phyloP scores from a whole-genome alignment of 2,888 invertebrate genomes.

The Erebia aethiops region DNA sequence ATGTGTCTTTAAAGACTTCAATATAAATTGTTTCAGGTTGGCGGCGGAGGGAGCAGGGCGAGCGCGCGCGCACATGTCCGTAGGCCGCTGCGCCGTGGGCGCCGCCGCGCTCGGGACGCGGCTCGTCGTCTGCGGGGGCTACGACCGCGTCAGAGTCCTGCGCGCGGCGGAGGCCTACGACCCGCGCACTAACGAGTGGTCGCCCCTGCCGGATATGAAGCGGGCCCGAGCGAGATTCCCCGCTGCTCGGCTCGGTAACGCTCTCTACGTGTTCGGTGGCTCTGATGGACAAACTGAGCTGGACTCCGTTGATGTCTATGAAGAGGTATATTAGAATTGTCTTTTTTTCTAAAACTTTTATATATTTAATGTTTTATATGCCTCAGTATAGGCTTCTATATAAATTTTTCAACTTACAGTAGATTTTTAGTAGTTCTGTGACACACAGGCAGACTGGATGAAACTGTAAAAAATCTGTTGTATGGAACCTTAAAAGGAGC shows the following conservation, averaged over 20 bases:
- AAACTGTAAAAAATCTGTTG: too few species aligned
- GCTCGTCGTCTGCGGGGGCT: conserved; percentile 90
- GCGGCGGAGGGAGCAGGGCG: conserved; percentile 86
- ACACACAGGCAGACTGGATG: too few species aligned
- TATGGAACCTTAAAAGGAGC: too few species aligned
- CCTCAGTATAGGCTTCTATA: too few species aligned
- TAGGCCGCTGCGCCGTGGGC: conserved; percentile 88
- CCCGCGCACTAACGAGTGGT: conserved; percentile 87
- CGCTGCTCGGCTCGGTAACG: conserved; percentile 84
- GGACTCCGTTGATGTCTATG: conserved; percentile 74
- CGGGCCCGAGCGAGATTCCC: conserved; percentile 91
- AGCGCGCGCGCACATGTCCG: conserved; percentile 80
- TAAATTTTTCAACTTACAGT: too few species aligned
- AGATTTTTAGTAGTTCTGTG: too few species aligned
- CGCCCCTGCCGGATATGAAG: conserved; percentile 86
- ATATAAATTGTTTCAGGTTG: not conserved
- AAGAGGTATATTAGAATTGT: conserved; percentile 38
- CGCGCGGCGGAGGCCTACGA: conserved; percentile 89
- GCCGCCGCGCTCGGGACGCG: conserved; percentile 87
- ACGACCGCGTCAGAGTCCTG: conserved; percentile 93
- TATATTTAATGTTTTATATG: too few species aligned
- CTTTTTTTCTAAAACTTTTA: too few species aligned
- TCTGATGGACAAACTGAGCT: conserved; percentile 93
- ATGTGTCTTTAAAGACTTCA: too few species aligned
- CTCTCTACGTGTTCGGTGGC: conserved; percentile 91